Base-by-base conservation (phyloP, 1,140 invertebrate species). In the Vollenhovia emeryi region DNA sequence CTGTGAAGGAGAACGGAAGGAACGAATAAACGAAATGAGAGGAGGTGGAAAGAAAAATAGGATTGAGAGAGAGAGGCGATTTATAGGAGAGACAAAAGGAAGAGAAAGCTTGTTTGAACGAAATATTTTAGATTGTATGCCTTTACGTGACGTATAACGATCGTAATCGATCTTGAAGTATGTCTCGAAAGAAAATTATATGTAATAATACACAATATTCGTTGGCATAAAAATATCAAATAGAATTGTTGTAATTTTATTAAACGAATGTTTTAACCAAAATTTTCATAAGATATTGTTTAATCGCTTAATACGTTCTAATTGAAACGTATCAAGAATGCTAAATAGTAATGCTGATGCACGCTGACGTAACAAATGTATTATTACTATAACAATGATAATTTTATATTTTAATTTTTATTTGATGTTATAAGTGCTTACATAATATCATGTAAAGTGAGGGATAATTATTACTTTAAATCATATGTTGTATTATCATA, bases 1-100 rank as follows among this genome's bases (percentile, higher is more conserved):
- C 18, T 40, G 15, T 7, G 55, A 4, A 48, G 15, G 0, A 43
- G 59, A 50, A 60, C 40, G 50, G 15, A 68, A 55, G 21, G 36
- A 27, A 57, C 55, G 27, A 45, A 40, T 24, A 45, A 82, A 86
- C 43, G 48, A n/a, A 64, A 30, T n/a, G 15, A 76, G 3, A 52
- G 13, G 5, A 52, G 13, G 33, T 21, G 2, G 33, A 68, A n/a
- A 40, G 40, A 57, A 59, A 48, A 43, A 24, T 55, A 62, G n/a
- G 8, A 48, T 11, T 24, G 2, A 52, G 11, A 75, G 3, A n/a
- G 36, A 40, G 11, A 8, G 27, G 4, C n/a, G 27, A 84, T n/a
- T 62, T 75, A 24, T 52, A 50, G 36, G 6, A 50, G 21, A 73
- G 18, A 57, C 0, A 57, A 43, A 82, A 73, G 18, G 13, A 57